Conservation (phyloP, 1,140 invertebrate genomes). For the Brachionus koreanus region DNA sequence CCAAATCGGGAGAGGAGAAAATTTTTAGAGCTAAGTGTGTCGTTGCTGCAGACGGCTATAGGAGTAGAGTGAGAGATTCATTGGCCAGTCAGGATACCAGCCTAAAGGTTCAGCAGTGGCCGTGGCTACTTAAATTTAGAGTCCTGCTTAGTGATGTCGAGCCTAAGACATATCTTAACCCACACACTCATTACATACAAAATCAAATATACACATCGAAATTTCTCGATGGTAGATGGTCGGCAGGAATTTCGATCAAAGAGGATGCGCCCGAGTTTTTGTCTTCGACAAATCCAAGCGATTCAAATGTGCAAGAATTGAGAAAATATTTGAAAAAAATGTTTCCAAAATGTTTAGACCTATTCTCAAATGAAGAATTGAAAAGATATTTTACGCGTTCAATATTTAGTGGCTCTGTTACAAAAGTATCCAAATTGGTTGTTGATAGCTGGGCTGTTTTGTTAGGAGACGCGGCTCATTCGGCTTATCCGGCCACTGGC, state of each 20-base stretch:
- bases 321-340: conserved; percentile 12
- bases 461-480: neutral
- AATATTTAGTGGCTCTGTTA: neutral
- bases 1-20: neutral
- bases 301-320: neutral
- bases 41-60: neutral
- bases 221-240: neutral
- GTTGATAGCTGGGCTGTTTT: neutral
- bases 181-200: conserved; percentile 17
- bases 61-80: neutral
- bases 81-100: neutral
- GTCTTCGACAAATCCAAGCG: neutral
- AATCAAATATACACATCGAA: conserved; percentile 20
- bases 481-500: neutral
- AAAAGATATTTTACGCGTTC: neutral
- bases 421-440: neutral
- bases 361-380: neutral
- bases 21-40: neutral
- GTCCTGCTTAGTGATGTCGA: neutral
- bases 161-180: neutral
- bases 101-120: neutral
- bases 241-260: neutral
- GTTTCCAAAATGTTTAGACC: neutral
- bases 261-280: neutral
- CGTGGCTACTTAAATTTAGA: neutral